Evolutionary conservation across 2,888 invertebrate species (phyloP).

Genomic region (Pristionchus fissidentatus): DNA sequence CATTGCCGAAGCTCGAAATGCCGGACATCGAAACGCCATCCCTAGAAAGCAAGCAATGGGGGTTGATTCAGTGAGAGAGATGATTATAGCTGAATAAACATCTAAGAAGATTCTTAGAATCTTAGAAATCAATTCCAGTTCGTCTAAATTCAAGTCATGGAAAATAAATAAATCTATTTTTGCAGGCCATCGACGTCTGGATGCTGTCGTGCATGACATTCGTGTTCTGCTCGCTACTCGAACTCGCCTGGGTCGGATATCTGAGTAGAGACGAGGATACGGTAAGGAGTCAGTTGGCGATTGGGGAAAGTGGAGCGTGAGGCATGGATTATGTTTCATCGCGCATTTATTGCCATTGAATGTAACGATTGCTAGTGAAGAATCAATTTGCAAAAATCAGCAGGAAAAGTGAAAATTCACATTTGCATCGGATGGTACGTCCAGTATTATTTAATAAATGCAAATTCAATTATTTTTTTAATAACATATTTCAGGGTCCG

Average conservation of each 20-base stretch:
- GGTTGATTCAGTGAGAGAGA: no score
- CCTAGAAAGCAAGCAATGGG: no score
- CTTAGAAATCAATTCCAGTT: no score
- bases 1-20: not conserved
- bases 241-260: constrained; percentile 74
- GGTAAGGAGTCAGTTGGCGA: not conserved
- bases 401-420: not conserved
- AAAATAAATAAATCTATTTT: not conserved
- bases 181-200: constrained; percentile 73
- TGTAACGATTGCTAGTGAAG: not conserved
- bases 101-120: no score
- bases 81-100: no score
- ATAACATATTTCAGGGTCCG: not conserved
- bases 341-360: not conserved
- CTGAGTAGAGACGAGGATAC: constrained; percentile 69
- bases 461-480: not conserved
- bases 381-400: not conserved
- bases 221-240: constrained; percentile 74
- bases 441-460: not conserved
- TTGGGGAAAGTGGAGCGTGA: not conserved
- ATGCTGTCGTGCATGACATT: constrained; percentile 75
- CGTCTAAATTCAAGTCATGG: not conserved
- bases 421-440: not conserved
- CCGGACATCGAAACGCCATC: no score
- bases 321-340: not conserved